These are phyloP conservation scores for Staurois parvus DNA, from an alignment of 2,797 vertebrate genomes.

Conservation along the genomic window DNA sequence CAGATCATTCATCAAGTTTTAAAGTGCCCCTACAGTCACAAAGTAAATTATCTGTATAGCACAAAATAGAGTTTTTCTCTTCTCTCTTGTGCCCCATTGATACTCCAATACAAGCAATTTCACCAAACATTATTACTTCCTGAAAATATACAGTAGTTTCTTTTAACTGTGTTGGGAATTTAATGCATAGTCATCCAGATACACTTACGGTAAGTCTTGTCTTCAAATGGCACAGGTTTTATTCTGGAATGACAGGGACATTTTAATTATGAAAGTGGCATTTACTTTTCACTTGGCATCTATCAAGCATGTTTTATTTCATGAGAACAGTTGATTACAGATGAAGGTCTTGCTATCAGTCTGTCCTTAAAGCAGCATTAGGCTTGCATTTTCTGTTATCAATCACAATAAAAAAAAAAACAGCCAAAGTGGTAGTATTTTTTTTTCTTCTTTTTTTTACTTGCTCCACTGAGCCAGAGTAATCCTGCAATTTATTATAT, in stretches of 20 bases:
- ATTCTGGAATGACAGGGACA: neutral
- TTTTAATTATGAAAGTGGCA: neutral
- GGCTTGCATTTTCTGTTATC: slow-evolving; percentile 17
- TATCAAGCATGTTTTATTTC: slow-evolving; percentile 8
- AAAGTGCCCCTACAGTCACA: too few species aligned
- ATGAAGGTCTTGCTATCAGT: slow-evolving; percentile 29
- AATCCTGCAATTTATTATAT: slow-evolving; percentile 36
- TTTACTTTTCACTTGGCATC: neutral
- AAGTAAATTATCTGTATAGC: too few species aligned
- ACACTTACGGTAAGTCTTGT: neutral
- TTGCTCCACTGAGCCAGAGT: slow-evolving; percentile 27
- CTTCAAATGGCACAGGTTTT: neutral
- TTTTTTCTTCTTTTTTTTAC: slow-evolving; percentile 13
- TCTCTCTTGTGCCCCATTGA: too few species aligned
- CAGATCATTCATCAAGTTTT: too few species aligned
- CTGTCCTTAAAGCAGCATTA: slow-evolving; percentile 33
- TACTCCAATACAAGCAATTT: too few species aligned
- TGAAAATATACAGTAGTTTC: neutral
- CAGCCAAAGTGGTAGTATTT: slow-evolving; percentile 1
- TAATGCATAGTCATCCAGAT: neutral
- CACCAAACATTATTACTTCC: too few species aligned
- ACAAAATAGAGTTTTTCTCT: too few species aligned
- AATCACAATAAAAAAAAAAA: slow-evolving; percentile 26
- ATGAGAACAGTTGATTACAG: neutral
- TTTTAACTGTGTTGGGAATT: neutral